phyloP scores from a whole-genome alignment of 2,797 vertebrate genomes.

The Enteromius afrohamiltoni region DNA sequence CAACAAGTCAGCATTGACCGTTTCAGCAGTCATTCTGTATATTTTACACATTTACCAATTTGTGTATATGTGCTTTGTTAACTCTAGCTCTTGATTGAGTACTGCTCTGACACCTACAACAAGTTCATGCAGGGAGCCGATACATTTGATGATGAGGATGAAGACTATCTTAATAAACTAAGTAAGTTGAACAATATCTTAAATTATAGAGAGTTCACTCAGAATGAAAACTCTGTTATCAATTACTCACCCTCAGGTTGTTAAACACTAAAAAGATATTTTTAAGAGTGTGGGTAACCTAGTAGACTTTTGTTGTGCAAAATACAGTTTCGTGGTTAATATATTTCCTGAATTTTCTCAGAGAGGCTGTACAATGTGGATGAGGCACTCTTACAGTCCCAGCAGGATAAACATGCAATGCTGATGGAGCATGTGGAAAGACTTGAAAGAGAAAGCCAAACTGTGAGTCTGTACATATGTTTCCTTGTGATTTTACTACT shows the following conservation, averaged over 20 bases:
- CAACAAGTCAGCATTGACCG: neutral
- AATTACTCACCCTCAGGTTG: neutral
- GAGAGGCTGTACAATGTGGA: slow-evolving; percentile 87
- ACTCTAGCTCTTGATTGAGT: slow-evolving; percentile 86
- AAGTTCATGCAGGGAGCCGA: slow-evolving; percentile 91
- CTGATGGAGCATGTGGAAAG: slow-evolving; percentile 85
- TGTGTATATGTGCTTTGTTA: slow-evolving; percentile 2
- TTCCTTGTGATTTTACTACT: neutral
- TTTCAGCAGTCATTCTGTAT: neutral
- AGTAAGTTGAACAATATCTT: slow-evolving; percentile 77
- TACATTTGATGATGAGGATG: slow-evolving; percentile 86
- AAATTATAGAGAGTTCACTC: neutral
- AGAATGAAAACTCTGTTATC: neutral
- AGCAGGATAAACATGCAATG: slow-evolving; percentile 82
- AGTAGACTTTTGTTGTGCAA: neutral
- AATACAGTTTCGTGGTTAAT: neutral
- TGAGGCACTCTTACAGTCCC: slow-evolving; percentile 78
- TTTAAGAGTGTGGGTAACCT: neutral
- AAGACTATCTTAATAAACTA: slow-evolving; percentile 79
- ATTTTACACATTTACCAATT: neutral
- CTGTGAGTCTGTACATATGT: slow-evolving; percentile 72
- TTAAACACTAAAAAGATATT: neutral
- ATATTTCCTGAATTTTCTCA: slow-evolving; percentile 59
- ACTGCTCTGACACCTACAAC: slow-evolving; percentile 84
- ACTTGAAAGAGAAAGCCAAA: slow-evolving; percentile 89